phyloP scores from a whole-genome alignment of 2,888 invertebrate species.

The Apamea monoglypha region DNA sequence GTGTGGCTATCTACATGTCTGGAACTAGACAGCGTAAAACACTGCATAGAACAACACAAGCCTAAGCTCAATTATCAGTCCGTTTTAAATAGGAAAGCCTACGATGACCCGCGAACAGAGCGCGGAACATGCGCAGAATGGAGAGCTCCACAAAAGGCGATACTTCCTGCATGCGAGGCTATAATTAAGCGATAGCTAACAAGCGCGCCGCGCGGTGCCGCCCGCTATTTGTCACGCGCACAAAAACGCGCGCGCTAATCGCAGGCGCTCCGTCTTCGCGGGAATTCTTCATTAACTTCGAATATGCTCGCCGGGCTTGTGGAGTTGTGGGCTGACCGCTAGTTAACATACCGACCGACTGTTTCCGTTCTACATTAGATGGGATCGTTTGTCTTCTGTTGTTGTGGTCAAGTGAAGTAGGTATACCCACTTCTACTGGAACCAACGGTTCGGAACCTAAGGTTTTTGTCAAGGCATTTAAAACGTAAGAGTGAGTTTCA shows the following conservation, averaged over 20 bases:
- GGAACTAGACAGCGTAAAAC: not conserved
- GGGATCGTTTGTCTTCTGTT: conserved; percentile 47
- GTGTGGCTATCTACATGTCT: not conserved
- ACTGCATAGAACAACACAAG: conserved; percentile 1
- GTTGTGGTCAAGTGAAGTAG: not conserved
- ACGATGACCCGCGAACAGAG: conserved; percentile 18
- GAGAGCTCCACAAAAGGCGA: conserved; percentile 47
- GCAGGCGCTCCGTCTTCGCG: conserved; percentile 52
- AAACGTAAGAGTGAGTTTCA: not conserved
- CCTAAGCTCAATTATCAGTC: conserved; percentile 19
- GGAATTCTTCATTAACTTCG: conserved; percentile 68
- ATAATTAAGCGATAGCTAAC: conserved; percentile 67
- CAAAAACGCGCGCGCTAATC: conserved; percentile 67
- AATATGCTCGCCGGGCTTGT: conserved; percentile 49
- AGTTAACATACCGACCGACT: conserved; percentile 47
- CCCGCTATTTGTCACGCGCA: conserved; percentile 66
- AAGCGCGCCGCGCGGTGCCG: conserved; percentile 41
- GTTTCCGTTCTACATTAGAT: conserved; percentile 32
- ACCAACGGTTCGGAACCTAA: not conserved
- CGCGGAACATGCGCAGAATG: conserved; percentile 28
- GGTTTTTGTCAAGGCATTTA: not conserved
- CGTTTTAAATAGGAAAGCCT: conserved; percentile 14
- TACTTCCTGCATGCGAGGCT: conserved; percentile 59
- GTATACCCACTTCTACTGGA: not conserved
- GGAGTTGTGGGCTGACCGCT: conserved; percentile 43